Base-by-base conservation (phyloP, 2,797 vertebrate species). In the Bradypodion ventrale region DNA sequence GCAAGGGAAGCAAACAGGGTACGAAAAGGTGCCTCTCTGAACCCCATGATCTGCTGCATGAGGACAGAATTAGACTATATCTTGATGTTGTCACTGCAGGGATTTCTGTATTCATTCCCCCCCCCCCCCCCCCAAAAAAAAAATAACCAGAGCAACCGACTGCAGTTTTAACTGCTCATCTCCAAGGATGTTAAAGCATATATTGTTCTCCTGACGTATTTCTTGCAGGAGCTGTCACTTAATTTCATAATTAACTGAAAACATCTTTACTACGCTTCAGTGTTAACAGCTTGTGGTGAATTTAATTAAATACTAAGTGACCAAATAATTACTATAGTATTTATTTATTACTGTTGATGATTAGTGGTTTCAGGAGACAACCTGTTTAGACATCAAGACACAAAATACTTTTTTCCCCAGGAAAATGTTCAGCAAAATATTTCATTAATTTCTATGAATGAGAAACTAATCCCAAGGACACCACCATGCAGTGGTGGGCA, bases 211-310 rank as follows among this genome's bases (percentile, higher is more conserved):
- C 60, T 80, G 65, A 62, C 56, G n/a, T 42, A 80, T 49, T 62
- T 52, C 72, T 70, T 69, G 42, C 29, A 72, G 35, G 82, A 78
- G 6, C 56, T 56, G 27, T 84, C 5, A 72, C 32, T 76, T 85
- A 85, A 65, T 80, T 72, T 35, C 52, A n/a, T 65, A 77, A 87
- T 84, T 85, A 70, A 25, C 69, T 75, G 85, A 77, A 74, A 68
- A 70, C 1, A 29, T 65, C 62, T 66, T 25, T 68, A 76, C 9
- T 87, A 77, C 82, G 29, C 56, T 37, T 82, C 62, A 68, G 56
- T 82, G 84, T 82, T 90, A 70, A n/a, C 1, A 87, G n/a, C 52
- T 60, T 78, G 27, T 75, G n/a, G 80, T 63, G 56, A 60, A 37
- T 85, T 49, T 44, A 83, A 80, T 6, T 7, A 69, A 80, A 80